These are phyloP conservation scores for Carassius carassius DNA, from an alignment of 2,113 vertebrate species.

Conservation along the genomic window DNA sequence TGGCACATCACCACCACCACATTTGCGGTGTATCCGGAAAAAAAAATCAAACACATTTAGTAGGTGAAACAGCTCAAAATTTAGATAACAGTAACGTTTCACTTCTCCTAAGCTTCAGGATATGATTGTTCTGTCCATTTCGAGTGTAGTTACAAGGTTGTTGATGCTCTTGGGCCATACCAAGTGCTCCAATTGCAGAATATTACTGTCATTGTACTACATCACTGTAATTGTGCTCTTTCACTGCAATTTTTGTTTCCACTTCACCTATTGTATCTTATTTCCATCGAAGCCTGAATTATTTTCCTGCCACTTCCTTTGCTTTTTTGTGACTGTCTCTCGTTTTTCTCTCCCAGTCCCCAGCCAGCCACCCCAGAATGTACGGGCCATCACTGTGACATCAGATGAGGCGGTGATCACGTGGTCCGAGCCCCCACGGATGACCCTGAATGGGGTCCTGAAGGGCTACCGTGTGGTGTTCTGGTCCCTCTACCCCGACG, in stretches of 20 bases:
- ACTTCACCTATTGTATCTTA: conserved; percentile 29
- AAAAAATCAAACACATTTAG: conserved; percentile 26
- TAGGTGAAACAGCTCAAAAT: conserved; percentile 37
- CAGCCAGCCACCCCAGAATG: conserved; percentile 95
- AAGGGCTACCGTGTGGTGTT: conserved; percentile 98
- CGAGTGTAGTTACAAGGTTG: conserved; percentile 39
- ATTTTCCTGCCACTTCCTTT: conserved; percentile 5
- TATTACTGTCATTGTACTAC: conserved; percentile 35
- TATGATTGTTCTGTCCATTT: conserved; percentile 20
- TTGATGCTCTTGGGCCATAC: conserved; percentile 28
- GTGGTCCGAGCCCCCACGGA: conserved; percentile 93
- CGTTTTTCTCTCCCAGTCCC: conserved; percentile 79
- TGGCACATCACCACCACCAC: conserved; percentile 45
- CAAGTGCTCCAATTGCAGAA: conserved; percentile 35
- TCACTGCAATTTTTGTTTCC: conserved; percentile 34
- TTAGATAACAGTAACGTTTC: conserved; percentile 37
- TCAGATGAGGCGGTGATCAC: conserved; percentile 95
- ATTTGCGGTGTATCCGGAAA: conserved; percentile 45
- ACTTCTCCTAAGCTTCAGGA: conserved; percentile 25
- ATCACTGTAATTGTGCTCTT: conserved; percentile 39
- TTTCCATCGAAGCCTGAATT: conserved; percentile 10
- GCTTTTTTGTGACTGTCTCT: not conserved
- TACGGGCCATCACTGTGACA: conserved; percentile 93
- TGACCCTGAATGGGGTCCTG: conserved; percentile 95
- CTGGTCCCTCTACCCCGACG: conserved; percentile 96